Percentiles rank a stretch among this genome's conserved stretches.
These are phyloP conservation scores for Columba livia DNA, from an alignment of 2,113 vertebrate genomes.

Conservation along the genomic window DNA sequence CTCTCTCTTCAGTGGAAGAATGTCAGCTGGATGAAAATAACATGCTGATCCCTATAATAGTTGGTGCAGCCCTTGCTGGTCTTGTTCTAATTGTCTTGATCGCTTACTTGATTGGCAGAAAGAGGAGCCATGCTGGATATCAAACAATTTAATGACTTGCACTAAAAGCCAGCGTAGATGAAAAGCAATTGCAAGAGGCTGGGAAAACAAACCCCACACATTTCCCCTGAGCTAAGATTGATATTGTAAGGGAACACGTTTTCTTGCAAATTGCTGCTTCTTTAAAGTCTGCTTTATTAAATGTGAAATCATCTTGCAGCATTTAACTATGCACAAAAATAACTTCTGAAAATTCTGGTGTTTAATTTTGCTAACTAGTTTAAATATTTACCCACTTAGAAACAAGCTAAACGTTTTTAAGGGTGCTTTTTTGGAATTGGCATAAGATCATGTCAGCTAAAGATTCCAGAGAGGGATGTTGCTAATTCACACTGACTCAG, in stretches of 20 bases:
- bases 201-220: not conserved
- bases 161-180: slow-evolving; percentile 72
- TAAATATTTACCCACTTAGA: slow-evolving; percentile 76
- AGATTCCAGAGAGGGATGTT: slow-evolving; percentile 57
- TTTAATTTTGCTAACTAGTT: slow-evolving; percentile 81
- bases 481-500: slow-evolving; percentile 67
- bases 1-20: slow-evolving; percentile 83
- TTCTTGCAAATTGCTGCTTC: slow-evolving; percentile 74
- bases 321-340: slow-evolving; percentile 81
- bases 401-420: slow-evolving; percentile 74
- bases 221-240: slow-evolving; percentile 44
- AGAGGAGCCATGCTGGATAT: slow-evolving; percentile 96
- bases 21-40: slow-evolving; percentile 89
- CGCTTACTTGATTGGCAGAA: slow-evolving; percentile 95
- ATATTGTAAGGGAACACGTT: slow-evolving; percentile 67
- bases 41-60: slow-evolving; percentile 96
- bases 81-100: slow-evolving; percentile 93
- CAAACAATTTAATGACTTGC: slow-evolving; percentile 90
- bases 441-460: slow-evolving; percentile 29
- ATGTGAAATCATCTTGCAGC: slow-evolving; percentile 80
- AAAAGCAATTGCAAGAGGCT: slow-evolving; percentile 63
- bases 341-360: slow-evolving; percentile 73
- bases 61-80: slow-evolving; percentile 92
- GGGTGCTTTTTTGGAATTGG: slow-evolving; percentile 64
- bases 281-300: slow-evolving; percentile 76